Base-by-base conservation (phyloP, 2,797 vertebrate genomes). In the Sebastolobus alascanus region DNA sequence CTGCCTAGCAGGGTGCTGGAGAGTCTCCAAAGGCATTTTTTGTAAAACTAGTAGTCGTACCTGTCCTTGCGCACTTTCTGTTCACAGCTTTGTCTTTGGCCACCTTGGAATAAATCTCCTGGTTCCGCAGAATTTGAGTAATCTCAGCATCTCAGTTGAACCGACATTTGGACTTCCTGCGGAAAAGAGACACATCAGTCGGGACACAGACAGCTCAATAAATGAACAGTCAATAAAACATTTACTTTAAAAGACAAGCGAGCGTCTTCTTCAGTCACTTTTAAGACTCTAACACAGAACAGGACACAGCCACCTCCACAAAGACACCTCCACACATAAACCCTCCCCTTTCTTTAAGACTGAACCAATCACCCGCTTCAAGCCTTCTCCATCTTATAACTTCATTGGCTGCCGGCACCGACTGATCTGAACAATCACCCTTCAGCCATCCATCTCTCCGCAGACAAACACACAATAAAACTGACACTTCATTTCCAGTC, bases 11-110 rank as follows among this genome's bases (percentile, higher is more conserved):
- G 90, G 80, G 0, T 78, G 87, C 29, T 87, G 89, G n/a, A 96
- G 59, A 33, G 83, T 72, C 63, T 94, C 95, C 75, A 93, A 75
- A 29, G 96, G 93, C 96, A 96, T 96, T 71, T 71, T 38, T 86
- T 50, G 65, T 54, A 12, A 29, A 54, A 69, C 18, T 18, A 29
- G 33, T 14, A 22, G 22, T 29, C 3, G 25, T 20, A 35, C 20
- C 59, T 50, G 52, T 69, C 55, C 58, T 61, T 27, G 2, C 50
- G 22, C 33, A 38, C 38, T 31, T 14, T 65, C 33, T 16, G n/a
- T 56, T 54, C 22, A 35, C 31, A 56, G 46, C 18, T 75, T 77
- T 68, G 33, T 60, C 63, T 22, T 43, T 20, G 56, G 27, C 35
- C 35, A 81, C 58, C 38, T 35, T 9, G 33, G 31, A 84, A 8